Evolutionary conservation across 2,888 invertebrate species (phyloP), one percentile per base, ranked within the genome.

Genomic region (Himalopsyche kuldschensis): DNA sequence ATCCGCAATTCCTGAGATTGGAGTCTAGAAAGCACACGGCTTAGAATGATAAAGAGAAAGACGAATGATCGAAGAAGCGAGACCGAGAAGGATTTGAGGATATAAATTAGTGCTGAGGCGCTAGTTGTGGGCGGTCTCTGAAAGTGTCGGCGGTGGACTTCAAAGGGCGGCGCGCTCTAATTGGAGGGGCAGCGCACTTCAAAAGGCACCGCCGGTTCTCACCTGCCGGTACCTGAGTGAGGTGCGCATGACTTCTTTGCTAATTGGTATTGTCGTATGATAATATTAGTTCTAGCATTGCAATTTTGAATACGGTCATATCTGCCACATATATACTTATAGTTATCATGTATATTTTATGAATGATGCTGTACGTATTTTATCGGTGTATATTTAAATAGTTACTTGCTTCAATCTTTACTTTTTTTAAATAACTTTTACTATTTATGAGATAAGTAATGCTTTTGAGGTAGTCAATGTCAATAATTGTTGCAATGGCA

Each of bases 161-260:
- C 82, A 82, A 82, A 82, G 82, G 82, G 84, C 84, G 85, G 84
- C 85, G 69, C 76, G 63, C 80, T 75, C 86, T 86, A 86, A 86
- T 86, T 86, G 86, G 86, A 84, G 84, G 84, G 82, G 79, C 77
- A 77, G 75, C 82, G 75, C 27, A 80, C 86, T 78, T 84, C 86
- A 86, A 86, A 69, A 86, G 82, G 79, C 48, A 76, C 85, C 86
- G 86, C 79, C 84, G 84, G 84, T 84, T 84, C 83, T 83, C 86
- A 75, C 78, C 82, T 84, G 80, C 69, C 83, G 75, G 69, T 69
- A 69, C 69, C 69, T 69, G 69, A 69, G 69, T 69, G 4, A 8
- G 69, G 69, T 69, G 69, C 69, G 69, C 69, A 69, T 69, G 27
- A 24, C 24, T 24, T 69, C 69, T 24, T 27, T 27, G 69, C 69